Conservation (phyloP, 2,113 vertebrate species). For the Pachypanchax playfairii region DNA sequence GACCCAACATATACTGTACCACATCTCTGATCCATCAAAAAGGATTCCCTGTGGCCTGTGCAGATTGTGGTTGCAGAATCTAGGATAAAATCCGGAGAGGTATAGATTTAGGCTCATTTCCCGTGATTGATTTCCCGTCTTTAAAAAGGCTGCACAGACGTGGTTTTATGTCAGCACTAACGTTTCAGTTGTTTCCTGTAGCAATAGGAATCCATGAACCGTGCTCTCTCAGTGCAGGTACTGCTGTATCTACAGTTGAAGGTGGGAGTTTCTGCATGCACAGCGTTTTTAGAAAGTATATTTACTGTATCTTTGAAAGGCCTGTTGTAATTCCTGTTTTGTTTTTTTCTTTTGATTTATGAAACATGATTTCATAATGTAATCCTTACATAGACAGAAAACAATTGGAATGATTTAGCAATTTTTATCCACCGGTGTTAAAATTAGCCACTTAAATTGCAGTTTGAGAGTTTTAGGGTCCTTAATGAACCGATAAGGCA, state of each 20-base stretch:
- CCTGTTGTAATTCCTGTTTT: not conserved
- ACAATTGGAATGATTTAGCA: not conserved
- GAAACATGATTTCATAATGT: conserved; percentile 19
- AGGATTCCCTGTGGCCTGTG: conserved; percentile 40
- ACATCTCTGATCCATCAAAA: conserved; percentile 24
- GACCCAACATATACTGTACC: conserved; percentile 21
- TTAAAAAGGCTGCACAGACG: conserved; percentile 59
- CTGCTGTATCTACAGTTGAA: conserved; percentile 3
- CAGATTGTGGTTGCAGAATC: conserved; percentile 38
- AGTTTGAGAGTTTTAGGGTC: conserved; percentile 11
- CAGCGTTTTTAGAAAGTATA: conserved; percentile 19
- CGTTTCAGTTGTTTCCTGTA: conserved; percentile 75
- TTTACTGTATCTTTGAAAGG: conserved; percentile 22
- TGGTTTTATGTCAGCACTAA: conserved; percentile 73
- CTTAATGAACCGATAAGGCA: conserved; percentile 41
- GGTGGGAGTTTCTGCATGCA: conserved; percentile 23
- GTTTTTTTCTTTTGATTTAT: conserved; percentile 17
- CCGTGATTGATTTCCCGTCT: conserved; percentile 75
- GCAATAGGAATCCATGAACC: conserved; percentile 65
- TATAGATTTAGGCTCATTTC: conserved; percentile 75
- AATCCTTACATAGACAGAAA: conserved; percentile 5
- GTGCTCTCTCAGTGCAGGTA: conserved; percentile 16
- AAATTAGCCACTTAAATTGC: conserved; percentile 6
- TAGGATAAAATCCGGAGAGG: conserved; percentile 56
- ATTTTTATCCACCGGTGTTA: not conserved